These are phyloP conservation scores for Fratercula arctica DNA, from an alignment of 2,797 vertebrate species.

Conservation along the genomic window DNA sequence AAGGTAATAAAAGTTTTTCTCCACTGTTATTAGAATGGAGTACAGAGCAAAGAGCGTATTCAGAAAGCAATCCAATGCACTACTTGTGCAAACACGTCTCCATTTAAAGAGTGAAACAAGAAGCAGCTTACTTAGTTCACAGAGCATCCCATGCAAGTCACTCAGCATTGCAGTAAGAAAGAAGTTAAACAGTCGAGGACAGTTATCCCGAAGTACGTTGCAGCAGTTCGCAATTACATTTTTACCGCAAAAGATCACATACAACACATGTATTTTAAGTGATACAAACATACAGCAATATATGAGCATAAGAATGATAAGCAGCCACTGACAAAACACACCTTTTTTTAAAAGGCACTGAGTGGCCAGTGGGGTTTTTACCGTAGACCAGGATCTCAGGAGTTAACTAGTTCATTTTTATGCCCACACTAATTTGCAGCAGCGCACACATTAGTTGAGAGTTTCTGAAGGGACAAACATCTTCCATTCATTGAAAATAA, in stretches of 20 bases:
- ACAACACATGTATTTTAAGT: background rate
- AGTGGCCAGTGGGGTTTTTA: background rate
- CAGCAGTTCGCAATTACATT: background rate
- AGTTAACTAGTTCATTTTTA: background rate
- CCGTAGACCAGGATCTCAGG: background rate
- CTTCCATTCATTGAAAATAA: background rate
- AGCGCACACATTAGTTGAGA: background rate
- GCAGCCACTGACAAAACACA: background rate
- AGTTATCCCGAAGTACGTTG: background rate
- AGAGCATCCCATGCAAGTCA: conserved; percentile 57
- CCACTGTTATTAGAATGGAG: background rate
- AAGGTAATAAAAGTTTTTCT: background rate
- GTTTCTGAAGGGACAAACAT: background rate
- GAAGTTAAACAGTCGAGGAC: conserved; percentile 5
- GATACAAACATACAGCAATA: background rate
- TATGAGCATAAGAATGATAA: background rate
- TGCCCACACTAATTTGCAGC: background rate
- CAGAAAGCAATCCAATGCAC: conserved; percentile 33
- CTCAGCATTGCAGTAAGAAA: conserved; percentile 23
- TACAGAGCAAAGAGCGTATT: conserved; percentile 21
- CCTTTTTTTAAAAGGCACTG: background rate
- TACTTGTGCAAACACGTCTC: conserved; percentile 9
- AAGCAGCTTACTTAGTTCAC: conserved; percentile 15
- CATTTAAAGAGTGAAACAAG: conserved; percentile 6
- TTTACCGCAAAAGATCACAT: background rate